phyloP scores from a whole-genome alignment of 2,113 vertebrate species.

The Chamaetylas fuelleborni region DNA sequence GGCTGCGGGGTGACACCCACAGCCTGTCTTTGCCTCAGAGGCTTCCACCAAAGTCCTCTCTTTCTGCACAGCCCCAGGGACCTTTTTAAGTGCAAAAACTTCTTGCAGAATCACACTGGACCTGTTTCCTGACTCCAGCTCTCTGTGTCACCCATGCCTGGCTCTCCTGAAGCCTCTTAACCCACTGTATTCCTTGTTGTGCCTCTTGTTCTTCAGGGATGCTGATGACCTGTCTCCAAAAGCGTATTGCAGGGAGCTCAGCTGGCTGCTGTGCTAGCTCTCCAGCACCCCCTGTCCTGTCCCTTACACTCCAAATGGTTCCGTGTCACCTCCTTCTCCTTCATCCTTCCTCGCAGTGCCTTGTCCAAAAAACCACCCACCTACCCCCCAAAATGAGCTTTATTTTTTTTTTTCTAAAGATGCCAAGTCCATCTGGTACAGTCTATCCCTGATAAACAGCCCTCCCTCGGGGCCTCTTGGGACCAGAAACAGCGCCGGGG shows the following conservation, averaged over 20 bases:
- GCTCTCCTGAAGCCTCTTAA: not conserved
- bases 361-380: not conserved
- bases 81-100: not conserved
- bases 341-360: not conserved
- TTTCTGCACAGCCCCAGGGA: not conserved
- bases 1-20: not conserved
- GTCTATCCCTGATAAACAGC: conserved; percentile 55
- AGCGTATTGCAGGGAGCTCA: not conserved
- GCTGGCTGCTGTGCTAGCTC: not conserved
- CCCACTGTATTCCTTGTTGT: rapidly evolving
- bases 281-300: not conserved
- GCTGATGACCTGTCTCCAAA: not conserved
- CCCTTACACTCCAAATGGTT: not conserved
- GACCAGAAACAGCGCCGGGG: conserved; percentile 19
- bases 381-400: not conserved
- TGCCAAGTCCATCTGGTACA: conserved; percentile 57
- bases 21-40: not conserved
- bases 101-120: not conserved
- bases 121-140: not conserved
- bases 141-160: not conserved
- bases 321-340: not conserved
- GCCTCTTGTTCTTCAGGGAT: not conserved
- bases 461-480: not conserved
- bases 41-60: not conserved
- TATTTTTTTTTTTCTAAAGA: not conserved